Conservation (phyloP, 2,888 invertebrate species). For the Epistrophella euchroma region DNA sequence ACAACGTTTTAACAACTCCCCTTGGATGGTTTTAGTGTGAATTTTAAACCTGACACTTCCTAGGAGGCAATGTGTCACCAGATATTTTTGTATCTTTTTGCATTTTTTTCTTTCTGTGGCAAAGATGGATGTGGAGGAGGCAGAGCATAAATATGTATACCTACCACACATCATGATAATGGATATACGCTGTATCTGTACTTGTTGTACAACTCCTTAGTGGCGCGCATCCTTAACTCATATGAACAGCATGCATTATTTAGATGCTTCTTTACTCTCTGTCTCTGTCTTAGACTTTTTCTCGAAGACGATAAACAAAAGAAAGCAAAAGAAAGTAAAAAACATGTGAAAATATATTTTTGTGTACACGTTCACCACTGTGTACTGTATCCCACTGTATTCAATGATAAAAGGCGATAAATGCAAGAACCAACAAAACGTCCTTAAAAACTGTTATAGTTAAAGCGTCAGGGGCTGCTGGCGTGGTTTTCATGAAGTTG, state of each 20-base stretch:
- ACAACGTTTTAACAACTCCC: slow-evolving; percentile 63
- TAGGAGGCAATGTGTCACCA: slow-evolving; percentile 72
- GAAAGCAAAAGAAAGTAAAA: slow-evolving; percentile 72
- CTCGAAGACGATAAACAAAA: slow-evolving; percentile 51
- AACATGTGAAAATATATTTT: slow-evolving; percentile 45
- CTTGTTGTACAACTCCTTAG: slow-evolving; percentile 53
- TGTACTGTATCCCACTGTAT: neutral
- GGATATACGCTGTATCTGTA: slow-evolving; percentile 34
- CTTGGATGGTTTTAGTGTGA: slow-evolving; percentile 61
- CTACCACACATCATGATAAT: slow-evolving; percentile 29
- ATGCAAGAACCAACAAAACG: slow-evolving; percentile 30
- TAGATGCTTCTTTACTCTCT: slow-evolving; percentile 46
- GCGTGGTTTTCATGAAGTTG: slow-evolving; percentile 16
- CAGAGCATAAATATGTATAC: neutral
- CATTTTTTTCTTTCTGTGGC: neutral
- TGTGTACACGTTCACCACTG: neutral
- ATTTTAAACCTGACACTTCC: slow-evolving; percentile 70
- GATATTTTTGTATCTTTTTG: slow-evolving; percentile 67
- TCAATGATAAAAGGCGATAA: slow-evolving; percentile 55
- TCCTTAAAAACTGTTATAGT: slow-evolving; percentile 9
- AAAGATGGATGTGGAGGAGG: slow-evolving; percentile 1
- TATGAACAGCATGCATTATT: slow-evolving; percentile 70
- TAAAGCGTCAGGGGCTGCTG: neutral
- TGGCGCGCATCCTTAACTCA: slow-evolving; percentile 67
- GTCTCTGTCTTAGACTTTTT: slow-evolving; percentile 21